Evolutionary conservation across 2,888 invertebrate genomes (phyloP).

Genomic region (Ametastegia equiseti): DNA sequence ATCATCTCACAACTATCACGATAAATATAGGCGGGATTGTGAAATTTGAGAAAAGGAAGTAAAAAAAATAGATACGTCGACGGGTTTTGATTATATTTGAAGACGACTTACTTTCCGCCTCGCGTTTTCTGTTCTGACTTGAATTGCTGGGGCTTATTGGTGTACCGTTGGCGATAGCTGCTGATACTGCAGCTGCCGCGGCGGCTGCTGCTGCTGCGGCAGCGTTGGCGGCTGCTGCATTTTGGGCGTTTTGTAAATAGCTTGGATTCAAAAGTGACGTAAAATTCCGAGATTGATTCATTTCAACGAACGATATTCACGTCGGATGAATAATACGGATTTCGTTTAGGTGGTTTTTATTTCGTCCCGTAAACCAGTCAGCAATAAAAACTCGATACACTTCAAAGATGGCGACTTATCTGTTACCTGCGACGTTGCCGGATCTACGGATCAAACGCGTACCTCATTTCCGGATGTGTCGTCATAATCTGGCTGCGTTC

Average conservation of each 20-base stretch:
- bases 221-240: conserved; percentile 72
- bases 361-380: too few relatives aligned
- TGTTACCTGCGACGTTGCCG: neutral
- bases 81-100: neutral
- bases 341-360: neutral
- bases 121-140: conserved; percentile 65
- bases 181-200: conserved; percentile 80
- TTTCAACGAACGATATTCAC: conserved; percentile 47
- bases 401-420: conserved; percentile 33
- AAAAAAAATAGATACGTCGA: neutral
- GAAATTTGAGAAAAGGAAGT: neutral
- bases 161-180: conserved; percentile 77
- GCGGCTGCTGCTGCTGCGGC: conserved; percentile 76
- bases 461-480: neutral
- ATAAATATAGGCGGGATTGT: too few relatives aligned
- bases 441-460: neutral
- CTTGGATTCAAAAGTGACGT: conserved; percentile 73
- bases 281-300: conserved; percentile 74
- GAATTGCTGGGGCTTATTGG: conserved; percentile 63
- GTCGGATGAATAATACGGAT: neutral
- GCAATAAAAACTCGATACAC: conserved; percentile 30
- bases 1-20: neutral
- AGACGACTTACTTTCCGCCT: conserved; percentile 65
- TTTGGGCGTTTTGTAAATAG: conserved; percentile 72
- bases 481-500: neutral